Conservation (phyloP, 1,140 invertebrate species). For the Trichoplusia ni region DNA sequence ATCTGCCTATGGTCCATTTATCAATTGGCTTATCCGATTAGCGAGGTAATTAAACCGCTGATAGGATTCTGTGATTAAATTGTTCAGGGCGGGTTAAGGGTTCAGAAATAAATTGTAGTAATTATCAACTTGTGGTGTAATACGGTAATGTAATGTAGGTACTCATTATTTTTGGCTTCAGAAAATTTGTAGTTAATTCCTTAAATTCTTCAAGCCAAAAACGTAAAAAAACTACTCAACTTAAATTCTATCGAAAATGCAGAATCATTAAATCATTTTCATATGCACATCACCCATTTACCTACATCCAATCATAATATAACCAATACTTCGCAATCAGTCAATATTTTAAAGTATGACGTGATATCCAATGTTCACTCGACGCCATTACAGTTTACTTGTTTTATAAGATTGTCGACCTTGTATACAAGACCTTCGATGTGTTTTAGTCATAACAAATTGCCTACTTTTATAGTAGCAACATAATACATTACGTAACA, state of each 20-base stretch:
- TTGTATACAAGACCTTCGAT: neutral
- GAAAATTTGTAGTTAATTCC: too few species aligned
- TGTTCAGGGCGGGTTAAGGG: neutral
- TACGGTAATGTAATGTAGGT: too few species aligned
- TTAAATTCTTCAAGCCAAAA: too few species aligned
- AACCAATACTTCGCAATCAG: too few species aligned
- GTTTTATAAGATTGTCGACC: slow-evolving; percentile 1
- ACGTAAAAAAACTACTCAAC: too few species aligned
- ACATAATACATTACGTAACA: neutral
- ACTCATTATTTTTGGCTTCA: too few species aligned
- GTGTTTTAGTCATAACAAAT: slow-evolving; percentile 20
- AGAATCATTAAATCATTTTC: too few species aligned
- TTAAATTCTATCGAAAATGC: too few species aligned
- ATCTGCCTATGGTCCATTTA: slow-evolving; percentile 4
- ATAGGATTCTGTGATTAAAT: neutral
- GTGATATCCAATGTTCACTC: neutral
- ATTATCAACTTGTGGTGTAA: neutral
- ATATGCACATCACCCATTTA: too few species aligned
- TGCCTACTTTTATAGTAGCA: slow-evolving; percentile 3
- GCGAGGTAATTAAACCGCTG: slow-evolving; percentile 17
- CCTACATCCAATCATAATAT: too few species aligned
- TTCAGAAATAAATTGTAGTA: neutral
- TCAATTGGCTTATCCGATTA: slow-evolving; percentile 25
- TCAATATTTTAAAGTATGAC: neutral
- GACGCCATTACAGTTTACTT: slow-evolving; percentile 11